Evolutionary conservation across 2,888 invertebrate genomes (phyloP).

Genomic region (Plebejus anna): DNA sequence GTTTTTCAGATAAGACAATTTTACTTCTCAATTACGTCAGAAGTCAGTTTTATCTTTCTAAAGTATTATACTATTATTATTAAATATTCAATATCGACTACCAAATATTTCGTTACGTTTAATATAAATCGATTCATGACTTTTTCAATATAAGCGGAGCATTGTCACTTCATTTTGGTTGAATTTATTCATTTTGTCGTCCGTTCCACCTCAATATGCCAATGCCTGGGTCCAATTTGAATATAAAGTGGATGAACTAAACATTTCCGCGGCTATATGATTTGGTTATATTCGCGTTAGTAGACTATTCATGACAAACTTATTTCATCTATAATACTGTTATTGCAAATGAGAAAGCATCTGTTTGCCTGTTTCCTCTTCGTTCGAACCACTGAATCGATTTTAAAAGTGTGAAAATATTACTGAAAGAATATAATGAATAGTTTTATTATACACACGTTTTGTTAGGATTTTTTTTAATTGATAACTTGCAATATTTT

Average conservation of each 20-base stretch:
- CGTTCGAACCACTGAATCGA: no score
- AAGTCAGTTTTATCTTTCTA: no score
- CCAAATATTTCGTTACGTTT: not conserved
- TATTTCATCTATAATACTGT: not conserved
- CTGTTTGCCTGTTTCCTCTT: no score
- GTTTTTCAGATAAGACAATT: no score
- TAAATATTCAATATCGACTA: not conserved
- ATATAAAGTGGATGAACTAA: constrained; percentile 26
- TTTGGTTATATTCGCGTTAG: constrained; percentile 9
- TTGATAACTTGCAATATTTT: no score
- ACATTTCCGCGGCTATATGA: constrained; percentile 15
- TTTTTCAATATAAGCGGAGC: not conserved
- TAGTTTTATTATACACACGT: no score
- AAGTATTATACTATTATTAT: no score
- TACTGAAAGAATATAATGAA: no score
- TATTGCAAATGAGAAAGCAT: no score
- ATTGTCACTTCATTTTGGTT: not conserved
- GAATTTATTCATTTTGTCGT: constrained; percentile 24
- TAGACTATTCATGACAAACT: not conserved
- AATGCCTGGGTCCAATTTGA: constrained; percentile 24
- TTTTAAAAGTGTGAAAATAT: no score
- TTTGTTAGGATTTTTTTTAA: no score
- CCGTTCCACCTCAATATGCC: constrained; percentile 27
- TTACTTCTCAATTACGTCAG: no score
- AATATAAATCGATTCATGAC: not conserved